A percentile compares a stretch with the other conserved stretches of the same genome.
Conservation (phyloP, 2,888 invertebrate genomes). For the Neuroscelio doddi region DNA sequence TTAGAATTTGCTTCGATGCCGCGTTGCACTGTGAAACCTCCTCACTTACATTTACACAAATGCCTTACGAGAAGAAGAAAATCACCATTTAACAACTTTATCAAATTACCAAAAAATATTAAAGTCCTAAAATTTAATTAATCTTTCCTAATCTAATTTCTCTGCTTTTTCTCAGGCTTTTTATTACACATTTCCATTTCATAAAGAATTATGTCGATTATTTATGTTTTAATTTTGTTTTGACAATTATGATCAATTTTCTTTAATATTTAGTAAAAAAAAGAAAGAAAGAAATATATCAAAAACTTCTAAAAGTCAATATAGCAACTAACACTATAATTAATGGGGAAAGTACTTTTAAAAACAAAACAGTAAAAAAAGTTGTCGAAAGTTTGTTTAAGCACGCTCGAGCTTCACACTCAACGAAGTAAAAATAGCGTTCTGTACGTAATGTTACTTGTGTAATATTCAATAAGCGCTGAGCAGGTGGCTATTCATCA, state of each 20-base stretch:
- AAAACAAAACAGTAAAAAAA: no score
- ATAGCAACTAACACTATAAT: no score
- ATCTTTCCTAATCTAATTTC: constrained; percentile 5
- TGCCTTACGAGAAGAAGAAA: constrained; percentile 31
- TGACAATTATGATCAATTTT: no score
- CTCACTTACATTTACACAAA: constrained; percentile 36
- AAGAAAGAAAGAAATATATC: no score
- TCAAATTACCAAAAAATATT: constrained; percentile 34
- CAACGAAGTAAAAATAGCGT: not conserved
- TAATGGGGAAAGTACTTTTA: no score
- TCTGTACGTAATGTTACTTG: constrained; percentile 11
- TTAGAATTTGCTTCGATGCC: constrained; percentile 53
- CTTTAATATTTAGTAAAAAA: no score
- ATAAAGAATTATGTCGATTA: no score
- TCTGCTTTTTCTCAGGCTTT: constrained; percentile 2
- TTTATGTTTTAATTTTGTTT: no score
- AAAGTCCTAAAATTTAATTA: constrained; percentile 15
- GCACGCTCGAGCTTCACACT: not conserved
- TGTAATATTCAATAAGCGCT: constrained; percentile 61
- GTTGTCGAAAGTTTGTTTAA: not conserved
- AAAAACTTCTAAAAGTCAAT: no score
- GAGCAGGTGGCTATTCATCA: constrained; percentile 63
- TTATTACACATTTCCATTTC: no score
- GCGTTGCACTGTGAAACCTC: constrained; percentile 21
- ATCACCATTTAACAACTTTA: constrained; percentile 35